Evolutionary conservation across 1,140 invertebrate genomes (phyloP).

Genomic region (Apis dorsata): DNA sequence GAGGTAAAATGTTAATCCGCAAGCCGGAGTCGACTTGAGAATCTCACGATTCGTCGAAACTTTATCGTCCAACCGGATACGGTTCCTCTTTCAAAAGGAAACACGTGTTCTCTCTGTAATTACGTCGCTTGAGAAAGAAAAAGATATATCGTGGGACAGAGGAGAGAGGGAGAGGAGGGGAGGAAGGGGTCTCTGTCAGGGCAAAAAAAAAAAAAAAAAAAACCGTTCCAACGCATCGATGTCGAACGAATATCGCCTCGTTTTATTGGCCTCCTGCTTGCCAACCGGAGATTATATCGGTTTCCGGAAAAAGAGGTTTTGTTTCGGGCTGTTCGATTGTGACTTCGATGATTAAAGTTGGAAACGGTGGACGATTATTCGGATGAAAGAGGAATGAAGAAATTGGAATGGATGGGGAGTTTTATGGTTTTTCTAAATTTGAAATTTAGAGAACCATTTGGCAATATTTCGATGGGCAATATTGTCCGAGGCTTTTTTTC

Average conservation of each 20-base stretch:
- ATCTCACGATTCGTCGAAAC: constrained; percentile 4
- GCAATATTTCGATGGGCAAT: too few relatives aligned
- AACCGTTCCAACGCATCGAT: too few relatives aligned
- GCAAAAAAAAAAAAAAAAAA: too few relatives aligned
- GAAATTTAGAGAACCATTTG: too few relatives aligned
- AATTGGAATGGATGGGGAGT: too few relatives aligned
- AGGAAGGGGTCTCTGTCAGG: not conserved
- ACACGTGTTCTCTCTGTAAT: not conserved
- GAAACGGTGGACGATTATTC: too few relatives aligned
- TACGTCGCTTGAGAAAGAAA: constrained; percentile 12
- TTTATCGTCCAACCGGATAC: constrained; percentile 9
- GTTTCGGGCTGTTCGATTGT: not conserved
- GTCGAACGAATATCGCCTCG: not conserved
- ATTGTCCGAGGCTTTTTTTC: too few relatives aligned
- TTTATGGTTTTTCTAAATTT: too few relatives aligned
- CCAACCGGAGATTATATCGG: constrained; percentile 1
- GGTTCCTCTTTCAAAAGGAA: not conserved
- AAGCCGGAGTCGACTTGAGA: not conserved
- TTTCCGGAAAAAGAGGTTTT: not conserved
- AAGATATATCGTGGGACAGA: not conserved
- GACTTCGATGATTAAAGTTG: too few relatives aligned
- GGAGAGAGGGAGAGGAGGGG: not conserved
- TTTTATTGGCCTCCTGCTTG: constrained; percentile 15
- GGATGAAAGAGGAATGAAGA: too few relatives aligned
- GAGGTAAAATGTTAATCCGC: constrained; percentile 4